These are phyloP conservation scores for Ciconia stormi DNA, from an alignment of 2,113 vertebrate species.

Conservation along the genomic window DNA sequence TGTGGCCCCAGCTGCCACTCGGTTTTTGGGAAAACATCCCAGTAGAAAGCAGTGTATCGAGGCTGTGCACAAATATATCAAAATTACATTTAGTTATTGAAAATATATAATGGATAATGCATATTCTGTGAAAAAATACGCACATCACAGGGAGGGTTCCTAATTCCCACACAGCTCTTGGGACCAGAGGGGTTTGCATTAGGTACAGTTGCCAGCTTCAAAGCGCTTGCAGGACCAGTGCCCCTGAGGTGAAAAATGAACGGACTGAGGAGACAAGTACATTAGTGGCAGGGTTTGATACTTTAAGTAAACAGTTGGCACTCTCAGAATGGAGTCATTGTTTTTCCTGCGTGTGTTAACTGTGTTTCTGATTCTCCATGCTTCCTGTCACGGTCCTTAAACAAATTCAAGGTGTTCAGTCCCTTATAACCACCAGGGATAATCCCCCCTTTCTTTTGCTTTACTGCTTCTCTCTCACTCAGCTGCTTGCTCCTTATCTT, in stretches of 20 bases:
- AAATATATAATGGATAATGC: neutral
- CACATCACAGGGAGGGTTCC: neutral
- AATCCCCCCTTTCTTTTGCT: neutral
- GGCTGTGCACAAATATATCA: neutral
- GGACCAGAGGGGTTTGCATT: accelerated
- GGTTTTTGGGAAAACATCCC: neutral
- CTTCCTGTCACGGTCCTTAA: neutral
- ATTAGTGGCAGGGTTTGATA: neutral
- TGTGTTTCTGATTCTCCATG: neutral
- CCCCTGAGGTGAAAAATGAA: accelerated
- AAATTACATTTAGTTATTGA: neutral
- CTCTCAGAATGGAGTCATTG: neutral
- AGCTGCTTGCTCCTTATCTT: neutral
- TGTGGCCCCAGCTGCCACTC: accelerated
- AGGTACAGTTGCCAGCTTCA: accelerated
- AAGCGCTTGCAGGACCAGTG: neutral
- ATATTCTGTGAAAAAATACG: neutral
- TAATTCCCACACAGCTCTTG: neutral
- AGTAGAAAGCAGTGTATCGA: neutral
- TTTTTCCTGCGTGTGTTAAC: neutral
- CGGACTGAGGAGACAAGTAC: neutral
- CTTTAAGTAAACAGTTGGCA: neutral
- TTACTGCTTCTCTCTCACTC: neutral
- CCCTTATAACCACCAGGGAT: neutral
- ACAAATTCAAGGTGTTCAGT: neutral